Evolutionary conservation across 2,113 vertebrate genomes (phyloP).

Genomic region (Labrus mixtus): DNA sequence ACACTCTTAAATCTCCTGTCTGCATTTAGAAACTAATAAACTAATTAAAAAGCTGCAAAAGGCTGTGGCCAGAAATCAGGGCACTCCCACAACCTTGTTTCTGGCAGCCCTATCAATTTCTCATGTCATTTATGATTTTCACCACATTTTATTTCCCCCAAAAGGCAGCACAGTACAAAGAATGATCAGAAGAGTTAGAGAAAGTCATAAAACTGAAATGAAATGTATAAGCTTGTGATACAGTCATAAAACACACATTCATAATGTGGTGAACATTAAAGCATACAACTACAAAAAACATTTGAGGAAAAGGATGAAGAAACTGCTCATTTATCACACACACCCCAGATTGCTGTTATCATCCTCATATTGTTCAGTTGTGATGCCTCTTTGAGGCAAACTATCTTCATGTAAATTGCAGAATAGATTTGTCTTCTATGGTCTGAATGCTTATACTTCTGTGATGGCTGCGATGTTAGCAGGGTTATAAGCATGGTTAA

Average conservation of each 20-base stretch:
- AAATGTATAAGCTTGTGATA: conserved; percentile 40
- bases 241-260: conserved; percentile 35
- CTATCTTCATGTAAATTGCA: neutral
- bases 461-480: conserved; percentile 5
- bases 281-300: conserved; percentile 10
- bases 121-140: conserved; percentile 36
- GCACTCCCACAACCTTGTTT: conserved; percentile 55
- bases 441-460: conserved; percentile 6
- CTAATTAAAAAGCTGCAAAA: conserved; percentile 73
- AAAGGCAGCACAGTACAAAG: conserved; percentile 16
- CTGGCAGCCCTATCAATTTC: conserved; percentile 51
- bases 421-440: neutral
- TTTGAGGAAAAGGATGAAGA: neutral
- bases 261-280: conserved; percentile 6
- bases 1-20: conserved; percentile 69
- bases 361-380: neutral
- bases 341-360: neutral
- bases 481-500: neutral
- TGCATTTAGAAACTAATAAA: conserved; percentile 77
- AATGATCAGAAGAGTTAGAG: conserved; percentile 9
- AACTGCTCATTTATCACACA: conserved; percentile 17
- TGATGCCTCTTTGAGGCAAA: neutral
- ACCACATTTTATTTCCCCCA: conserved; percentile 38
- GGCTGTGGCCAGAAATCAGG: conserved; percentile 61
- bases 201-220: conserved; percentile 22